These are phyloP conservation scores for Euura lappo DNA, from an alignment of 1,140 invertebrate genomes.

Conservation along the genomic window DNA sequence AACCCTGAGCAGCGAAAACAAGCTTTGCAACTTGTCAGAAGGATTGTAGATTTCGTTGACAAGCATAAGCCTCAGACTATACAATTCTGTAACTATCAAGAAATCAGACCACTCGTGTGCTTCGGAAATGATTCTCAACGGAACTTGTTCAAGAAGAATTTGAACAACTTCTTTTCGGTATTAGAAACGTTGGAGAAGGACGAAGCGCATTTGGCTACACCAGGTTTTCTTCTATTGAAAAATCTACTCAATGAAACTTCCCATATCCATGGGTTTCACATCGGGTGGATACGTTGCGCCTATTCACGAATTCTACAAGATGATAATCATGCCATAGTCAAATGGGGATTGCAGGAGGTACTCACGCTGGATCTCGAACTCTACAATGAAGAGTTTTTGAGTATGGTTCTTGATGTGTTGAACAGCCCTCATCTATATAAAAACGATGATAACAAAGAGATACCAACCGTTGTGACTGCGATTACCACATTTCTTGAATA, in stretches of 20 bases:
- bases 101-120: slow-evolving; percentile 38
- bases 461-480: slow-evolving; percentile 34
- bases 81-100: slow-evolving; percentile 2
- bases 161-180: slow-evolving; percentile 56
- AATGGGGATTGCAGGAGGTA: slow-evolving; percentile 50
- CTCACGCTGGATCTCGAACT: slow-evolving; percentile 29
- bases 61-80: neutral
- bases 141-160: slow-evolving; percentile 31
- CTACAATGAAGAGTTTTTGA: slow-evolving; percentile 35
- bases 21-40: slow-evolving; percentile 48
- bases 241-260: slow-evolving; percentile 37
- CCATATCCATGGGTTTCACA: slow-evolving; percentile 38
- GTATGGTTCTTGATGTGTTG: slow-evolving; percentile 33
- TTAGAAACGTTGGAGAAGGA: slow-evolving; percentile 68
- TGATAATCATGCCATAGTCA: slow-evolving; percentile 55
- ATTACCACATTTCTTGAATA: slow-evolving; percentile 33
- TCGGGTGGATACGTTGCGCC: slow-evolving; percentile 53
- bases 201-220: slow-evolving; percentile 65
- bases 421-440: slow-evolving; percentile 50
- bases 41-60: slow-evolving; percentile 34
- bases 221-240: slow-evolving; percentile 54
- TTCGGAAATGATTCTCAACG: slow-evolving; percentile 6
- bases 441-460: slow-evolving; percentile 19
- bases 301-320: slow-evolving; percentile 56
- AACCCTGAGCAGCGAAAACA: slow-evolving; percentile 45